Conservation (phyloP, 1,140 invertebrate species). For the Temnothorax longispinosus region DNA sequence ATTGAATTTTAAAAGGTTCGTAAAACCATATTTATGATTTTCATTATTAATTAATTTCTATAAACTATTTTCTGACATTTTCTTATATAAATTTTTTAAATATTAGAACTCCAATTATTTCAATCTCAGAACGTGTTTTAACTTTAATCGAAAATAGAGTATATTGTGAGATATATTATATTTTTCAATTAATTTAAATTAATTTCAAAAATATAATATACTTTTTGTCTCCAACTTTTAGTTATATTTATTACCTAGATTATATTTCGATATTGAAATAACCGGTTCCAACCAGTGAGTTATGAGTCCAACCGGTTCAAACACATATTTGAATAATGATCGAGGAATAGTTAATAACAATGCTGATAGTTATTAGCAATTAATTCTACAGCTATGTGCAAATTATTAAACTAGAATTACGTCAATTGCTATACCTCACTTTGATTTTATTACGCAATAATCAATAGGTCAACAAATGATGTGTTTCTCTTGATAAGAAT, state of each 20-base stretch:
- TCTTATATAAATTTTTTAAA: background rate
- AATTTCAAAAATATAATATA: background rate
- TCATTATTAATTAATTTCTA: background rate
- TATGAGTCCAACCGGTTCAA: slow-evolving; percentile 11
- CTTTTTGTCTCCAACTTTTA: no score
- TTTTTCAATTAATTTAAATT: background rate
- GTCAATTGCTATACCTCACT: background rate
- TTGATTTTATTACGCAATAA: slow-evolving; percentile 55
- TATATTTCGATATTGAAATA: slow-evolving; percentile 18
- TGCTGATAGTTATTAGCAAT: slow-evolving; percentile 38
- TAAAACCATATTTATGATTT: background rate
- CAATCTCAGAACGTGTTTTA: background rate
- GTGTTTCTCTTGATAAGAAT: background rate
- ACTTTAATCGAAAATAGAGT: background rate
- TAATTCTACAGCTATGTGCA: background rate
- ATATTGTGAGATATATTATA: background rate
- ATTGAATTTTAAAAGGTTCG: background rate
- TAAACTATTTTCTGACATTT: background rate
- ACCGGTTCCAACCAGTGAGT: slow-evolving; percentile 55
- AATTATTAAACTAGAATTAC: slow-evolving; percentile 41
- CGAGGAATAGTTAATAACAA: slow-evolving; percentile 26
- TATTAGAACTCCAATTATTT: background rate
- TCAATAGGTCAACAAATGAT: background rate
- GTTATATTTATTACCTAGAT: background rate
- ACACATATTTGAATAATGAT: slow-evolving; percentile 59